Percentiles rank a stretch among this genome's conserved stretches.
These are phyloP conservation scores for Drosophila pseudotalamancana DNA, from an alignment of 2,888 invertebrate genomes.

Conservation along the genomic window DNA sequence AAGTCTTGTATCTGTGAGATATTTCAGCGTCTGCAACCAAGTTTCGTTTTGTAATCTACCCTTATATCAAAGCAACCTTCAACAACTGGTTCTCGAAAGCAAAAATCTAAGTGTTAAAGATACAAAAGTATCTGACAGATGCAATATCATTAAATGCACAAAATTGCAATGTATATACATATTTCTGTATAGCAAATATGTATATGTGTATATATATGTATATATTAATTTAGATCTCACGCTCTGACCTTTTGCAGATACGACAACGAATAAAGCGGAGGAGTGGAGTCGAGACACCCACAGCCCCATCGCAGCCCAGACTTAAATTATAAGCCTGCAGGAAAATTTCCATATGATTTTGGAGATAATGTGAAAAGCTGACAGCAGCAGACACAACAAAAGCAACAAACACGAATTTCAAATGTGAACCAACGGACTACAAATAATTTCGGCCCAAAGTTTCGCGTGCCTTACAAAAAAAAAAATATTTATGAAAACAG, in stretches of 20 bases:
- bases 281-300: slow-evolving; percentile 42
- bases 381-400: slow-evolving; percentile 43
- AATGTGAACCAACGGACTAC: slow-evolving; percentile 58
- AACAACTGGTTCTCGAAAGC: neutral
- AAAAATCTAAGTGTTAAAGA: neutral
- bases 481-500: slow-evolving; percentile 57
- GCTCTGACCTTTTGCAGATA: slow-evolving; percentile 77
- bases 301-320: slow-evolving; percentile 19
- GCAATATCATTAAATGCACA: neutral
- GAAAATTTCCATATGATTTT: slow-evolving; percentile 75
- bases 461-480: slow-evolving; percentile 57
- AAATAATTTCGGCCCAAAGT: slow-evolving; percentile 38
- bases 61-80: slow-evolving; percentile 11
- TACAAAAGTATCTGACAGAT: slow-evolving; percentile 3
- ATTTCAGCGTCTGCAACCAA: slow-evolving; percentile 23
- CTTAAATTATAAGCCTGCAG: slow-evolving; percentile 38
- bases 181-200: neutral
- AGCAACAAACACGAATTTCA: slow-evolving; percentile 44
- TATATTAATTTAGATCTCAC: slow-evolving; percentile 55
- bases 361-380: slow-evolving; percentile 72
- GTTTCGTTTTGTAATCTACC: slow-evolving; percentile 1
- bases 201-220: neutral
- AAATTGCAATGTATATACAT: neutral
- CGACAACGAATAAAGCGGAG: slow-evolving; percentile 43
- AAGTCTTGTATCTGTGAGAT: slow-evolving; percentile 19